Conservation (phyloP, 2,113 vertebrate species). For the Dissostichus mawsoni region DNA sequence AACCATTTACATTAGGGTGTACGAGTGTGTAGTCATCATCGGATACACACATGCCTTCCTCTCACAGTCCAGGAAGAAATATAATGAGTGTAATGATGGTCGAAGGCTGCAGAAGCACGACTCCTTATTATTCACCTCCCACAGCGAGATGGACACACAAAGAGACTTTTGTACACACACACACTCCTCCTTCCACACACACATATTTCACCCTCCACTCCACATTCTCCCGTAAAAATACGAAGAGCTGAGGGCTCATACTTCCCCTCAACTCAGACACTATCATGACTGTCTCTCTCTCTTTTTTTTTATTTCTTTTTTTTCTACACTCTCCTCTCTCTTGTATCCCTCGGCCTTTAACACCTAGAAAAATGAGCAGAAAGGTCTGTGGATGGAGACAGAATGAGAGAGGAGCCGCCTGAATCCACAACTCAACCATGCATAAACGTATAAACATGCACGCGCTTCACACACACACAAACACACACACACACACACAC, state of each 20-base stretch:
- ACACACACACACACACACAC: constrained; percentile 13
- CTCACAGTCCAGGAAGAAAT: constrained; percentile 44
- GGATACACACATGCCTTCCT: constrained; percentile 13
- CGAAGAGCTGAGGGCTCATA: constrained; percentile 25
- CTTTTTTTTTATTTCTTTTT: not conserved
- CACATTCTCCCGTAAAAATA: constrained; percentile 47
- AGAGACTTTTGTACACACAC: constrained; percentile 44
- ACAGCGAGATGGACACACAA: constrained; percentile 51
- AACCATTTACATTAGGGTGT: constrained; percentile 8
- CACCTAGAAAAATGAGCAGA: constrained; percentile 46
- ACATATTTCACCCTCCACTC: constrained; percentile 31
- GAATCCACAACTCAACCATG: constrained; percentile 60
- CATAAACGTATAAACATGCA: constrained; percentile 57
- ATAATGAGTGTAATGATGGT: constrained; percentile 69
- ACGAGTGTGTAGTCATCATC: constrained; percentile 12
- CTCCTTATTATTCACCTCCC: constrained; percentile 68
- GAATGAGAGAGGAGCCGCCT: constrained; percentile 53
- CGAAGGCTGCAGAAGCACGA: constrained; percentile 55
- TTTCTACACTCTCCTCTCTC: constrained; percentile 10
- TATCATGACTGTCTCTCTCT: constrained; percentile 9
- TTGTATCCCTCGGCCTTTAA: constrained; percentile 50
- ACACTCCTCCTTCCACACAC: not conserved
- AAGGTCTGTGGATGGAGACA: constrained; percentile 49
- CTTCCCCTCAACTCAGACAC: constrained; percentile 14
- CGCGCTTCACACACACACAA: constrained; percentile 1